Evolutionary conservation across 2,113 vertebrate species (phyloP).

Genomic region (Sylvietta virens): DNA sequence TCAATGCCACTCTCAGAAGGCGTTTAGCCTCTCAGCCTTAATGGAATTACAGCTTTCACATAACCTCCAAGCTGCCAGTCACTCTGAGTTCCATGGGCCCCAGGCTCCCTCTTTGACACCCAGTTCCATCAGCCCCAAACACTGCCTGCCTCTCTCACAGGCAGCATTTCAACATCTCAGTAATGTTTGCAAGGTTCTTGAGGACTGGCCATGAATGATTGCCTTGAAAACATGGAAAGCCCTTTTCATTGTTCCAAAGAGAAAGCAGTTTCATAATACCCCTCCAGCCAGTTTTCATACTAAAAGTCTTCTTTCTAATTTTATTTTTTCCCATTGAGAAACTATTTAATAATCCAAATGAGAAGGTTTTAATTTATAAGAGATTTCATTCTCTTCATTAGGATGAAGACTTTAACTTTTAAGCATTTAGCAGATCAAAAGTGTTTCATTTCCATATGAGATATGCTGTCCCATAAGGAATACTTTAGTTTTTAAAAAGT

Average conservation of each 20-base stretch:
- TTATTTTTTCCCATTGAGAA: background rate
- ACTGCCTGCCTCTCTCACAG: background rate
- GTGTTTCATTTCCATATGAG: background rate
- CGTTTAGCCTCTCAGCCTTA: background rate
- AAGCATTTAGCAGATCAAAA: slow-evolving; percentile 19
- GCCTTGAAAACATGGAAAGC: background rate
- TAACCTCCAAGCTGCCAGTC: background rate
- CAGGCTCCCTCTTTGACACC: background rate
- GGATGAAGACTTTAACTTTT: background rate
- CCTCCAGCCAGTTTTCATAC: background rate
- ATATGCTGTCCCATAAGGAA: background rate
- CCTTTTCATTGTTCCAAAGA: background rate
- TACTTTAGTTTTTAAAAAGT: background rate
- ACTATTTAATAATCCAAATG: background rate
- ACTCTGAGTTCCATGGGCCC: background rate
- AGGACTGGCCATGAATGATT: background rate
- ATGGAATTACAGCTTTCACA: background rate
- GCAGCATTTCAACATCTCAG: background rate
- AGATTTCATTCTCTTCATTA: background rate
- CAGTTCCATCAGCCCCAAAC: background rate
- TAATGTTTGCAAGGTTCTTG: background rate
- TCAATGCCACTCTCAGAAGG: background rate
- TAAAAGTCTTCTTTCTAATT: background rate
- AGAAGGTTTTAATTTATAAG: background rate
- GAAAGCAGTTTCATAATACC: background rate